These are phyloP conservation scores for Himantopus leucocephalus DNA, from an alignment of 2,113 vertebrate genomes.

Conservation along the genomic window DNA sequence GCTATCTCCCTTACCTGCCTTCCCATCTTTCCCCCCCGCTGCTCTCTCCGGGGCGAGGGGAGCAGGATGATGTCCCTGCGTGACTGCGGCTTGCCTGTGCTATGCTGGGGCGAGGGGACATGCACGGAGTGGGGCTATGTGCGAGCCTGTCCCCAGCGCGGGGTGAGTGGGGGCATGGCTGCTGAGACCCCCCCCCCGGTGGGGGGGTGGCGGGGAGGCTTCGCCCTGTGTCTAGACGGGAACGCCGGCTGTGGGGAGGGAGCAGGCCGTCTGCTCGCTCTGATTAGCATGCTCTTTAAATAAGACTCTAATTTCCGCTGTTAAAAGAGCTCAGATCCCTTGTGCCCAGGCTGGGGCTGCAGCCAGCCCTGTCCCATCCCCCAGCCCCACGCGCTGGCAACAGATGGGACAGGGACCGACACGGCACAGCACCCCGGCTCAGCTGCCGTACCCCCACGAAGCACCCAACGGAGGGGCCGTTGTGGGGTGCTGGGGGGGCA, in stretches of 20 bases:
- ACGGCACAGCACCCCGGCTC: rapidly evolving
- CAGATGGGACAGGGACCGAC: background rate
- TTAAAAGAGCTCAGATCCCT: conserved; percentile 54
- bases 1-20: background rate
- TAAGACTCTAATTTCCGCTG: conserved; percentile 61
- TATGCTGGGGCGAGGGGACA: rapidly evolving
- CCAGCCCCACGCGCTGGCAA: background rate
- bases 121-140: rapidly evolving
- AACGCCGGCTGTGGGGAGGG: background rate
- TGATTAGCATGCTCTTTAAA: conserved; percentile 64
- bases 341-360: conserved; percentile 37
- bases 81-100: background rate
- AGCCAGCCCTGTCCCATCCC: conserved; percentile 36
- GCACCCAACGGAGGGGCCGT: rapidly evolving
- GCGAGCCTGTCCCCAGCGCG: rapidly evolving
- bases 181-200: rapidly evolving
- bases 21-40: rapidly evolving
- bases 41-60: rapidly evolving
- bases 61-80: background rate
- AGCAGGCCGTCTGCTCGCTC: background rate
- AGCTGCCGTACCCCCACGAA: rapidly evolving
- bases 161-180: background rate
- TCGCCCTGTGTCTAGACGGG: background rate
- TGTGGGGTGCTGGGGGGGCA: background rate
- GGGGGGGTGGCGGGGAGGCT: background rate